A percentile compares a stretch with the other conserved stretches of the same genome.
These are phyloP conservation scores for Meda fulgida DNA, from an alignment of 2,797 vertebrate species.

Conservation along the genomic window DNA sequence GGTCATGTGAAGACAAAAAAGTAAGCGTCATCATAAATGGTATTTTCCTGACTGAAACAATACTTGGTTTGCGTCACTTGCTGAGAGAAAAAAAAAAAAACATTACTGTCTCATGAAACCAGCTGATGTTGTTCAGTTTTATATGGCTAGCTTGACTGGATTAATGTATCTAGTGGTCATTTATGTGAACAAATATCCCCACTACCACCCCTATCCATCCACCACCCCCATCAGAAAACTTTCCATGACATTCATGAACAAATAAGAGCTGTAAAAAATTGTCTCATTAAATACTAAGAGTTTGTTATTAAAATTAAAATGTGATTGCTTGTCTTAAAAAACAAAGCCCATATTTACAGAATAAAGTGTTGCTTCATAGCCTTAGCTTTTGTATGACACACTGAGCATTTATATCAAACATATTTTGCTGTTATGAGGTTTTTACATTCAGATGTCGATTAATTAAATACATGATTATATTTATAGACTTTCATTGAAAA, in stretches of 20 bases:
- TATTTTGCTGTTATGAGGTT: neutral
- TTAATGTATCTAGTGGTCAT: slow-evolving; percentile 46
- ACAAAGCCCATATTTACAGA: neutral
- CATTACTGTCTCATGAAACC: neutral
- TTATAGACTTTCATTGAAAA: neutral
- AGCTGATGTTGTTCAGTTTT: slow-evolving; percentile 22
- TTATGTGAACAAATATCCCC: neutral
- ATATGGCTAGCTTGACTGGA: slow-evolving; percentile 23
- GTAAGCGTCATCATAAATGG: neutral
- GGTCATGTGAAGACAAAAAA: neutral
- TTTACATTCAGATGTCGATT: slow-evolving; percentile 47
- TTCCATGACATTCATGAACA: slow-evolving; percentile 5
- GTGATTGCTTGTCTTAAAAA: neutral
- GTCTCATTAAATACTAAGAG: neutral
- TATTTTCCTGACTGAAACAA: neutral
- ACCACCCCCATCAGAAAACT: slow-evolving; percentile 1
- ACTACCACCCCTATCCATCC: neutral
- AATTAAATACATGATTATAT: neutral
- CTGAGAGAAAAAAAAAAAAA: neutral
- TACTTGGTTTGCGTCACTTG: neutral
- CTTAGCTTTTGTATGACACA: slow-evolving; percentile 8
- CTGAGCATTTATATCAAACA: neutral
- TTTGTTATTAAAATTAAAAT: neutral
- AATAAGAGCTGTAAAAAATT: neutral
- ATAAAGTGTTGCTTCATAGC: slow-evolving; percentile 6